Percentiles rank a stretch among this genome's conserved stretches.
These are phyloP conservation scores for Agriopis leucophaearia DNA, from an alignment of 2,888 invertebrate genomes.

Conservation along the genomic window DNA sequence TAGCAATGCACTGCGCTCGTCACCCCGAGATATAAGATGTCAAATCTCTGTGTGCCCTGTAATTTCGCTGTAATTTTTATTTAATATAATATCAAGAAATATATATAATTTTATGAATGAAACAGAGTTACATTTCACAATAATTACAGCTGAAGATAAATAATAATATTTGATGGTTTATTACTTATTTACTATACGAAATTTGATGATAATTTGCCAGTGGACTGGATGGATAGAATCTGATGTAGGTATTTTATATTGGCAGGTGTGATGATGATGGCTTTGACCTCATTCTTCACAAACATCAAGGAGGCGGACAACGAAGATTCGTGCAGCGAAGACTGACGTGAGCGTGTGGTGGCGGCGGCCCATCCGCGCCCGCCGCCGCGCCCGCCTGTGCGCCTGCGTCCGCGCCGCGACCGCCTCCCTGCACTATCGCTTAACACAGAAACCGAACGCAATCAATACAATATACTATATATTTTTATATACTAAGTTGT, in stretches of 20 bases:
- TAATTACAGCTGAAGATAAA: no score
- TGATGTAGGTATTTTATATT: no score
- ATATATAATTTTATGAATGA: no score
- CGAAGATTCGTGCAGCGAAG: constrained; percentile 84
- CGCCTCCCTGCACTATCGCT: not conserved
- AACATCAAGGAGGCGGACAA: constrained; percentile 89
- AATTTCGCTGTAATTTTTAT: no score
- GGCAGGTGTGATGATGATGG: constrained; percentile 90
- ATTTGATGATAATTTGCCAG: not conserved
- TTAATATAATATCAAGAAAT: no score
- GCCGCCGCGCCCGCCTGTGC: constrained; percentile 41
- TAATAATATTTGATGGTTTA: no score
- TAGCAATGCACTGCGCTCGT: no score
- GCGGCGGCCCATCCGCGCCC: constrained; percentile 50
- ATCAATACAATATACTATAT: constrained; percentile 58
- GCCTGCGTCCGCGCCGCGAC: constrained; percentile 38
- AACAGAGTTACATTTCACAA: no score
- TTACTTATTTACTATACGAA: no score
- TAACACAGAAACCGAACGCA: not conserved
- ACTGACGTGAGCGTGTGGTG: constrained; percentile 69
- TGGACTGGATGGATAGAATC: no score
- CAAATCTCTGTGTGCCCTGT: no score
- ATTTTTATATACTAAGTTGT: constrained; percentile 75
- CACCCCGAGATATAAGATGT: no score
- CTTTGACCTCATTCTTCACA: constrained; percentile 91